These are phyloP conservation scores for Hyperoplus immaculatus DNA, from an alignment of 2,797 vertebrate genomes.

Conservation along the genomic window DNA sequence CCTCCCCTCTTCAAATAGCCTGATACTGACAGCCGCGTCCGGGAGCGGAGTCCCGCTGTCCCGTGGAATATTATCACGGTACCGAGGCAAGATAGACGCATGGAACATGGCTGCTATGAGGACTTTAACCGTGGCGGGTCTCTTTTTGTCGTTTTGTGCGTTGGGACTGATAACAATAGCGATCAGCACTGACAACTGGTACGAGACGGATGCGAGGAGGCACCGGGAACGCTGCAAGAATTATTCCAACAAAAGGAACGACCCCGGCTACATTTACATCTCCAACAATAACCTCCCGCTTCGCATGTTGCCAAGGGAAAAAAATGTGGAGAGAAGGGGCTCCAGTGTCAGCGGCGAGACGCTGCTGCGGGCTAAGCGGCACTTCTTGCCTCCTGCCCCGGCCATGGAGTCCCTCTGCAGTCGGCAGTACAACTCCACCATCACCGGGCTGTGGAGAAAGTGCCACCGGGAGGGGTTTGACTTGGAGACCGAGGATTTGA, in stretches of 20 bases:
- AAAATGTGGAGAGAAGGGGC: slow-evolving; percentile 57
- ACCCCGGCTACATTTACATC: slow-evolving; percentile 93
- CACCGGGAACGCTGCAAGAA: slow-evolving; percentile 93
- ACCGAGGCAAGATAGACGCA: slow-evolving; percentile 63
- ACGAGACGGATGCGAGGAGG: slow-evolving; percentile 93
- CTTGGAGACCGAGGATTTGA: slow-evolving; percentile 91
- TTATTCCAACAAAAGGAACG: slow-evolving; percentile 90
- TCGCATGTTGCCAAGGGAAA: slow-evolving; percentile 86
- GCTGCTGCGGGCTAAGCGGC: slow-evolving; percentile 75
- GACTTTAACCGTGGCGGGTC: slow-evolving; percentile 91
- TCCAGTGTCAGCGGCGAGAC: slow-evolving; percentile 51
- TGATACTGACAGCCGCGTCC: slow-evolving; percentile 67
- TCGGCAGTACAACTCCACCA: slow-evolving; percentile 93
- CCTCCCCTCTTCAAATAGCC: slow-evolving; percentile 52
- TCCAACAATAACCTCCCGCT: slow-evolving; percentile 92
- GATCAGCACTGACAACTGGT: slow-evolving; percentile 94
- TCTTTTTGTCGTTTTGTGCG: slow-evolving; percentile 91
- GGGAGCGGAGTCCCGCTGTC: slow-evolving; percentile 69
- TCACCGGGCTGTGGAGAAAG: slow-evolving; percentile 92
- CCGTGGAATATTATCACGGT: slow-evolving; percentile 72
- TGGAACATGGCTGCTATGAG: slow-evolving; percentile 93
- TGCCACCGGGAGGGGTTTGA: slow-evolving; percentile 92
- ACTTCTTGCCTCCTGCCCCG: slow-evolving; percentile 82
- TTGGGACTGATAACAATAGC: slow-evolving; percentile 90
- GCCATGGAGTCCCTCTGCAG: slow-evolving; percentile 92